Conservation (phyloP, 1,140 invertebrate species). For the Homarus americanus region DNA sequence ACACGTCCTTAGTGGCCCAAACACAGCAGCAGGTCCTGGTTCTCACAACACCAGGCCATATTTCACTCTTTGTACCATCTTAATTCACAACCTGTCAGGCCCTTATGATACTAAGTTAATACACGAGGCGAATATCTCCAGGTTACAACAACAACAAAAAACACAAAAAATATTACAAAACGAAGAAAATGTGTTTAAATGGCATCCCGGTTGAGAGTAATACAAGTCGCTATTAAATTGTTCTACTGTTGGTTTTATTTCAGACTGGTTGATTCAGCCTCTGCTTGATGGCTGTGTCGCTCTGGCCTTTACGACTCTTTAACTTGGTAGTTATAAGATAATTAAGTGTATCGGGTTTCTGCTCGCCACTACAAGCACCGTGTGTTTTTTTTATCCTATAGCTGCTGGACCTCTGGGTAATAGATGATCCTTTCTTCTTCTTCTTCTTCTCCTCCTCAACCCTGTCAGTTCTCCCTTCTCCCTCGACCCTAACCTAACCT, state of each 20-base stretch:
- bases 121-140: not conserved
- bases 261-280: not conserved
- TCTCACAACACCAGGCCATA: not conserved
- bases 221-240: constrained; percentile 9
- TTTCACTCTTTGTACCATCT: not conserved
- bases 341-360: not conserved
- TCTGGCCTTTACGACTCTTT: not conserved
- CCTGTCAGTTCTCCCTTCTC: no score
- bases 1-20: not conserved
- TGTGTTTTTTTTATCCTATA: no score
- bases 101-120: not conserved
- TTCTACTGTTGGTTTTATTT: not conserved
- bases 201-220: not conserved
- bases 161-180: not conserved
- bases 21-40: not conserved
- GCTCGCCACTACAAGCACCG: no score
- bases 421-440: no score
- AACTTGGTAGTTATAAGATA: constrained; percentile 10
- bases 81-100: not conserved
- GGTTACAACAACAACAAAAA: not conserved
- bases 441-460: no score
- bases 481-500: no score
- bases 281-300: not conserved
- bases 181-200: no score
- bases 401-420: no score